Base-by-base conservation (phyloP, 2,113 vertebrate genomes). In the Taurulus bubalis region DNA sequence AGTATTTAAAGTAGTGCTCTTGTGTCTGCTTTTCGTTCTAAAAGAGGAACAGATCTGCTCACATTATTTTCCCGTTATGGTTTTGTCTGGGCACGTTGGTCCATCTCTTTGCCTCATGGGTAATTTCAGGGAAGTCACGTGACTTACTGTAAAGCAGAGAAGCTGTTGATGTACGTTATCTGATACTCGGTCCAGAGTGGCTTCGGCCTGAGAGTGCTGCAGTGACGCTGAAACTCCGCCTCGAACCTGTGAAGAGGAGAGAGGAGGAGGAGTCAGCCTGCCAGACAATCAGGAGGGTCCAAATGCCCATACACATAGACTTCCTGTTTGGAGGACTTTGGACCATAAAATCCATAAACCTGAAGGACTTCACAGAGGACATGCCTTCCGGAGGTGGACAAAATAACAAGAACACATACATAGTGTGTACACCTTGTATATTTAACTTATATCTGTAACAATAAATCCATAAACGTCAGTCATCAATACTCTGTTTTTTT, bases 151-250 rank as follows among this genome's bases (percentile, higher is more conserved):
- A 96, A 87, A 26, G 77, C 47, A 2, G 56, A 53, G 86, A 95
- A 94, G 81, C 90, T 89, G 92, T 96, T 96, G 84, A 96, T 94
- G 86, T 95, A 95, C 0, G 93, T 80, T 2, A 94, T 90, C 1
- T 79, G 80, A 81, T 95, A 95, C 20, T 87, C 38, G 0, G 62
- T 60, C 91, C 91, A 91, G 0, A 91, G 85, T 7, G 71, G 71
- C 30, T 79, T 34, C 0, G 71, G 67, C 0, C 42, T 68, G 38
- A 86, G 74, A 0, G 30, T 2, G 30, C 28, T 49, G 85, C 91
- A 94, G 40, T 66, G 77, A 11, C 30, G n/a, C 0, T 24, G 40
- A 69, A 93, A 93, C 14, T 69, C 87, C 0, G 5, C 2, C 64
- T 94, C 89, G 47, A 96, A 95, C 4, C 95, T 96, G 89, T 38